Conservation (phyloP, 2,888 invertebrate genomes). For the Torymus auratus region DNA sequence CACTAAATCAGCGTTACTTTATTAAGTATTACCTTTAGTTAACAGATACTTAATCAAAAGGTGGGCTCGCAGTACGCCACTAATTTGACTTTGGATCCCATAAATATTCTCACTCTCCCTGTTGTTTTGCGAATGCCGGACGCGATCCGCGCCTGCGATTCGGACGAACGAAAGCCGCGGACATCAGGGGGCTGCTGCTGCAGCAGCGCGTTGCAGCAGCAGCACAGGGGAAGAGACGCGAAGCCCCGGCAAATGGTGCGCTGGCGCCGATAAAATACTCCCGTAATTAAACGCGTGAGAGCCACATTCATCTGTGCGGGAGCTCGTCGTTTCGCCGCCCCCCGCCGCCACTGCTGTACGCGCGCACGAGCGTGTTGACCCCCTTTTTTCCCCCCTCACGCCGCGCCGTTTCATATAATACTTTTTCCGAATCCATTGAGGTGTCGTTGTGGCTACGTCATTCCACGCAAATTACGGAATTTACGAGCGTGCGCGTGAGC, state of each 20-base stretch:
- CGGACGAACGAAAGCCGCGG: constrained; percentile 39
- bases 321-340: constrained; percentile 50
- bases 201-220: constrained; percentile 61
- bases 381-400: constrained; percentile 29
- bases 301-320: constrained; percentile 68
- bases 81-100: constrained; percentile 77
- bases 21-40: constrained; percentile 77
- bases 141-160: constrained; percentile 55
- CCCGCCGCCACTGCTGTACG: no score
- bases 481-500: background rate
- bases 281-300: constrained; percentile 74
- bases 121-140: constrained; percentile 37
- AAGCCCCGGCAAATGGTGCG: constrained; percentile 70
- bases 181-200: constrained; percentile 51
- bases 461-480: constrained; percentile 7
- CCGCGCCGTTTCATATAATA: background rate
- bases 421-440: constrained; percentile 41
- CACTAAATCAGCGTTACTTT: constrained; percentile 77
- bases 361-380: constrained; percentile 13
- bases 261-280: constrained; percentile 74
- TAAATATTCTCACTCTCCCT: constrained; percentile 70
- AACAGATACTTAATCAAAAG: constrained; percentile 78
- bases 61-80: constrained; percentile 75
- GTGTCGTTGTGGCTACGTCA: constrained; percentile 10
- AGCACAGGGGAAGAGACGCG: constrained; percentile 59